Conservation (phyloP, 1,140 invertebrate species). For the Drosophila persimilis region DNA sequence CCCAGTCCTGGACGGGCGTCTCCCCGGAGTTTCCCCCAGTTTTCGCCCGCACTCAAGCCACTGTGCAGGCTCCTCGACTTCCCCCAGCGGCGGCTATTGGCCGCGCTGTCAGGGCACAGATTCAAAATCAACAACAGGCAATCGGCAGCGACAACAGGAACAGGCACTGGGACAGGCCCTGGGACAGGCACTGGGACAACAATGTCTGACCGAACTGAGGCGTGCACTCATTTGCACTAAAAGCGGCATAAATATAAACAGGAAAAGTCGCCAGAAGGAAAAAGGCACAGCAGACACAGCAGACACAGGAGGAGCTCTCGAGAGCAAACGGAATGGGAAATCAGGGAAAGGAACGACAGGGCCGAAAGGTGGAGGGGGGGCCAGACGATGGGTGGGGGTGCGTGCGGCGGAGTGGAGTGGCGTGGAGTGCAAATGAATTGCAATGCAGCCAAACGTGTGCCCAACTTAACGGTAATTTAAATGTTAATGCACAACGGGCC, state of each 20-base stretch:
- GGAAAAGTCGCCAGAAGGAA: slow-evolving; percentile 38
- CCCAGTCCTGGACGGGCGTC: background rate
- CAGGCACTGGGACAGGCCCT: background rate
- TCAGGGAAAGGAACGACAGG: background rate
- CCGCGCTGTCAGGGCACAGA: slow-evolving; percentile 53
- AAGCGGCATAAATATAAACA: slow-evolving; percentile 76
- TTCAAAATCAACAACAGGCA: slow-evolving; percentile 69
- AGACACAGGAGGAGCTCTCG: slow-evolving; percentile 14
- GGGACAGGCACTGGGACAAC: slow-evolving; percentile 23
- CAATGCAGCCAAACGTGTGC: slow-evolving; percentile 60
- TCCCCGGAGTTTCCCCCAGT: background rate
- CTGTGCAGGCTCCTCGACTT: slow-evolving; percentile 16
- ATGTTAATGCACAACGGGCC: slow-evolving; percentile 49
- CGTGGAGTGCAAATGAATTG: slow-evolving; percentile 54
- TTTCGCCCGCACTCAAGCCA: slow-evolving; percentile 2
- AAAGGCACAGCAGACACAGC: background rate
- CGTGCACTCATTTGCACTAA: slow-evolving; percentile 68
- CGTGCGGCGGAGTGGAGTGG: slow-evolving; percentile 21
- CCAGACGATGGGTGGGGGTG: slow-evolving; percentile 11
- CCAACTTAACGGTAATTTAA: slow-evolving; percentile 68
- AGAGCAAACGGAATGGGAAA: slow-evolving; percentile 39
- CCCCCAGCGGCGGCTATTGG: slow-evolving; percentile 4
- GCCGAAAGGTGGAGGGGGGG: slow-evolving; percentile 9
- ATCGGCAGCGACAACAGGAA: slow-evolving; percentile 20
- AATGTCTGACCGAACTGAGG: slow-evolving; percentile 64